Evolutionary conservation across 2,113 vertebrate genomes (phyloP), one percentile per base, ranked within the genome.

Genomic region (Hyperopisus bebe): DNA sequence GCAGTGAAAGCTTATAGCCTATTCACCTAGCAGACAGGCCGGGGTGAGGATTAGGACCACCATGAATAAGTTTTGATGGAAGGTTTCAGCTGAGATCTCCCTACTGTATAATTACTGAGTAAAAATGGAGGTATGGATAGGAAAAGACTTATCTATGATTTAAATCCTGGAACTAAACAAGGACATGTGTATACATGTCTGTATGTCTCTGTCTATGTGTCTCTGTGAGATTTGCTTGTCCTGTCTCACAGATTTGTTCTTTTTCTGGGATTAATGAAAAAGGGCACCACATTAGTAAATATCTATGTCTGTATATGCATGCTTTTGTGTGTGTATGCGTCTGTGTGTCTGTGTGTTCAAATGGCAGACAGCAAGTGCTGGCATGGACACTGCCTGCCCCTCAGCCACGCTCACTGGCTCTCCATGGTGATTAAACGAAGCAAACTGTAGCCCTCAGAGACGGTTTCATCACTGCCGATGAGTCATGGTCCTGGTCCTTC

Each of bases 341-440:
- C 15, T 84, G 42, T 85, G 42, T 48, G 83, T 85, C 39, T 85
- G 46, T 48, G 83, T 85, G 83, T 48, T 42, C 47, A 48, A 27
- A 21, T 48, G 24, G 17, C 47, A 47, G 70, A 15, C 70, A 77
- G 70, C 31, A 39, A 77, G 13, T 35, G 35, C 46, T n/a, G 82
- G 21, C 24, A 47, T 47, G 44, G 21, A 27, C 3, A 0, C 82
- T 24, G 19, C 35, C 44, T 48, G 83, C 17, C 44, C 47, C 46
- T 86, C 11, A 13, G 24, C 74, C 35, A 0, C 17, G 2, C 24
- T 86, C 46, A 46, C 83, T 27, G 83, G n/a, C 83, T 86, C 44
- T 86, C 83, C 83, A 27, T 46, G 83, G 44, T 86, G 83, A 86
- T 86, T 86, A 86, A 86, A 86, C 47, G 83, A 48, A 50, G 83